A percentile compares a stretch with the other conserved stretches of the same genome.
These are phyloP conservation scores for Athalia rosae DNA, from an alignment of 2,888 invertebrate genomes.

Conservation along the genomic window DNA sequence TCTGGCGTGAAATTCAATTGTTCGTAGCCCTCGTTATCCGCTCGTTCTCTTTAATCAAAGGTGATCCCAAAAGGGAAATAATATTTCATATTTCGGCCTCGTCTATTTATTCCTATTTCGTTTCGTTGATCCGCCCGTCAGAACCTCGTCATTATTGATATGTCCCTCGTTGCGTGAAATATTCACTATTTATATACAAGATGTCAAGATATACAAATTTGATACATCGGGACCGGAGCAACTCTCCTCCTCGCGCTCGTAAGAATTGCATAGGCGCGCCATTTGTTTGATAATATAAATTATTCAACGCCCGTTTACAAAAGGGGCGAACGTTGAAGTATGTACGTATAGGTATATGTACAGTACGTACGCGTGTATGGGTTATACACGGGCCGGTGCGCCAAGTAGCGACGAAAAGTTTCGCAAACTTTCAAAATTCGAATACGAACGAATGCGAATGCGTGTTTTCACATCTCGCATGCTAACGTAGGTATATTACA, in stretches of 20 bases:
- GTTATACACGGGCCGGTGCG: too few relatives aligned
- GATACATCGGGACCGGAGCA: constrained; percentile 3
- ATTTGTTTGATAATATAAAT: constrained; percentile 40
- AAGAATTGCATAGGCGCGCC: constrained; percentile 40
- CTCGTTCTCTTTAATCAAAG: constrained; percentile 42
- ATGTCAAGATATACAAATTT: constrained; percentile 27
- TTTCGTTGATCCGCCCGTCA: not conserved
- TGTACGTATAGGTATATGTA: too few relatives aligned
- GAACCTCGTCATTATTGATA: not conserved
- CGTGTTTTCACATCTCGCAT: constrained; percentile 14
- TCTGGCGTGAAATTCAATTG: constrained; percentile 41
- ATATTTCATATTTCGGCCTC: constrained; percentile 29
- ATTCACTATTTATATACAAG: not conserved
- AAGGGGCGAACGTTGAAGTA: not conserved
- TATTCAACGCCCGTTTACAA: constrained; percentile 41
- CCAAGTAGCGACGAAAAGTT: constrained; percentile 34
- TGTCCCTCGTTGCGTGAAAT: not conserved
- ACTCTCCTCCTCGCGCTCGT: not conserved
- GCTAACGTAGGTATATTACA: not conserved
- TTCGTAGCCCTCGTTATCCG: constrained; percentile 37
- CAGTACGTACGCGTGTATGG: too few relatives aligned
- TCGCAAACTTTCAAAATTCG: constrained; percentile 38
- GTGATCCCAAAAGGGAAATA: constrained; percentile 40
- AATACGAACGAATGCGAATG: constrained; percentile 23
- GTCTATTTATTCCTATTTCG: not conserved